Percentiles rank a stretch among this genome's conserved stretches.
These are phyloP conservation scores for Morpho helenor DNA, from an alignment of 2,888 invertebrate species.

Conservation along the genomic window DNA sequence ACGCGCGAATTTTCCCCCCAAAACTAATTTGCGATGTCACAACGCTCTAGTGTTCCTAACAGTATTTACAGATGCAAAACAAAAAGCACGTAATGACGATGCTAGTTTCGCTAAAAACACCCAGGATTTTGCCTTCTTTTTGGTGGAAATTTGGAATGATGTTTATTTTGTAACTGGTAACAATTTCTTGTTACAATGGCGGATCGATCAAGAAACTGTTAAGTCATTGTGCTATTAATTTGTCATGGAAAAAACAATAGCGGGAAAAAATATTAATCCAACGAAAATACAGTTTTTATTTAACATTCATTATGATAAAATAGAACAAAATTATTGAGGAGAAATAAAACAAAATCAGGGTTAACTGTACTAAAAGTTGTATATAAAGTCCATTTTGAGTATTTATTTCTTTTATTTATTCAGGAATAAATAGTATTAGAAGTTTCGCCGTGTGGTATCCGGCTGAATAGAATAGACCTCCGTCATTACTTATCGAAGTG, in stretches of 20 bases:
- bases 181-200: constrained; percentile 16
- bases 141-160: constrained; percentile 14
- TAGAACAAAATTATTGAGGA: too few species aligned
- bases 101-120: constrained; percentile 49
- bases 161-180: constrained; percentile 11
- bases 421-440: too few species aligned
- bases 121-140: constrained; percentile 9
- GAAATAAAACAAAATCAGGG: too few species aligned
- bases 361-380: too few species aligned
- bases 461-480: too few species aligned
- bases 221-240: constrained; percentile 4
- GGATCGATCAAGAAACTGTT: constrained; percentile 1
- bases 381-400: too few species aligned
- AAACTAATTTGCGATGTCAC: constrained; percentile 73
- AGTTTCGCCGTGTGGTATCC: too few species aligned
- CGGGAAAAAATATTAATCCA: background rate
- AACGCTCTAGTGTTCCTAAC: constrained; percentile 32
- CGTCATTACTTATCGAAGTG: too few species aligned
- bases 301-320: too few species aligned
- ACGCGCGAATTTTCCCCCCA: constrained; percentile 26
- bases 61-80: constrained; percentile 62
- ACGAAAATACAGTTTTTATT: too few species aligned
- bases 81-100: constrained; percentile 57
- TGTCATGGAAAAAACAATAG: constrained; percentile 3
- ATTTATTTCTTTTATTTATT: too few species aligned